A percentile compares a stretch with the other conserved stretches of the same genome.
phyloP scores from a whole-genome alignment of 2,113 vertebrate species.

The Telmatochromis brachygnathus region DNA sequence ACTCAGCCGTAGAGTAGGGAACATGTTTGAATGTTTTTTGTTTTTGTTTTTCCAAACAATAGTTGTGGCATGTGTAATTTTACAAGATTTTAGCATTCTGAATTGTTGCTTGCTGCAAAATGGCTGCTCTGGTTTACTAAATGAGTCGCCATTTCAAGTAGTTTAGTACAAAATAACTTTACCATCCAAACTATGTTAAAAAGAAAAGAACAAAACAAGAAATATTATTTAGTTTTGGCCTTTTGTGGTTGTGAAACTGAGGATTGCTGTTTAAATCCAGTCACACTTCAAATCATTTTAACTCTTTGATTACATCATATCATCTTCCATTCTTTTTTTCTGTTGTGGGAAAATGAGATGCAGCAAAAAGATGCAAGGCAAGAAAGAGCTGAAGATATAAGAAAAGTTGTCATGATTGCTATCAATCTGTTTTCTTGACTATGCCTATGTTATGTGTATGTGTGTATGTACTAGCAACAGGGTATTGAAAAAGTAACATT shows the following conservation, averaged over 20 bases:
- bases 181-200: not conserved
- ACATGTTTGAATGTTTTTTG: not conserved
- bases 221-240: not conserved
- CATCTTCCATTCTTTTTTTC: not conserved
- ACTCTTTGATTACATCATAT: slow-evolving; percentile 1
- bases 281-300: slow-evolving; percentile 26
- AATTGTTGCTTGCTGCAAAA: not conserved
- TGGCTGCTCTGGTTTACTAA: not conserved
- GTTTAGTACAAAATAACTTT: not conserved
- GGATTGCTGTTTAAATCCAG: not conserved
- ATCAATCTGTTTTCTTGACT: not conserved
- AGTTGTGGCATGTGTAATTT: not conserved
- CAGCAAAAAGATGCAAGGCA: not conserved
- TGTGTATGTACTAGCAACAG: not conserved
- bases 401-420: not conserved
- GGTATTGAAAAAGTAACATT: not conserved
- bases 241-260: not conserved
- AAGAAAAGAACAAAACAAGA: not conserved
- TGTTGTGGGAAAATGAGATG: slow-evolving; percentile 7
- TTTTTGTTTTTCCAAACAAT: not conserved
- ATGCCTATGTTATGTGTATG: not conserved
- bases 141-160: not conserved
- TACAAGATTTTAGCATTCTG: not conserved
- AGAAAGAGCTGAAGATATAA: not conserved
- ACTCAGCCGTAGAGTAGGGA: not conserved